These are phyloP conservation scores for Philotrypesis tridentata DNA, from an alignment of 1,140 invertebrate species.

Conservation along the genomic window DNA sequence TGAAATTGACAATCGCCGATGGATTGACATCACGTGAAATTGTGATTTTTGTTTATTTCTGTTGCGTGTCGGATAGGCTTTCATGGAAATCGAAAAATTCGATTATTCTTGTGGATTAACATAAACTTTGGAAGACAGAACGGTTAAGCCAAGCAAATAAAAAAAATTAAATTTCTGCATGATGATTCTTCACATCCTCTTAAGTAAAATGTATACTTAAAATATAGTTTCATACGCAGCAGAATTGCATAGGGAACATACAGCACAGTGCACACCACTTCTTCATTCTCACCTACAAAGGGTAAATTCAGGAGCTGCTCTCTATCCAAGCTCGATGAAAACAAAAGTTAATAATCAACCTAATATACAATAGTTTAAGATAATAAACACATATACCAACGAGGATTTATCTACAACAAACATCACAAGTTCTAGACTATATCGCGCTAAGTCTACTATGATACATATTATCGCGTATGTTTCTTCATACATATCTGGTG, in stretches of 20 bases:
- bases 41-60: background rate
- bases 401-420: slow-evolving; percentile 48
- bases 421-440: slow-evolving; percentile 47
- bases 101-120: background rate
- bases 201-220: slow-evolving; percentile 29
- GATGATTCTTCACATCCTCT: slow-evolving; percentile 20
- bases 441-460: slow-evolving; percentile 43
- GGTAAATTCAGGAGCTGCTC: slow-evolving; percentile 10
- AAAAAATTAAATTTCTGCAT: slow-evolving; percentile 8
- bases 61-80: too few species aligned
- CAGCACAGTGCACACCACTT: slow-evolving; percentile 10
- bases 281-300: slow-evolving; percentile 5
- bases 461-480: slow-evolving; percentile 27
- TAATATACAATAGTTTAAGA: slow-evolving; percentile 38
- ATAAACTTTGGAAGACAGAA: slow-evolving; percentile 19
- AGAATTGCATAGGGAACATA: slow-evolving; percentile 25
- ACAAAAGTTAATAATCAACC: slow-evolving; percentile 28
- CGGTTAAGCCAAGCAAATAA: background rate
- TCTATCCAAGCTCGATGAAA: slow-evolving; percentile 32
- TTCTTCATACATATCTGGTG: slow-evolving; percentile 26
- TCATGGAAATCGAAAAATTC: background rate
- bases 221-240: background rate
- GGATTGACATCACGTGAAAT: slow-evolving; percentile 15
- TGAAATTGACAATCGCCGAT: background rate
- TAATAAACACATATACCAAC: slow-evolving; percentile 36